Base-by-base conservation (phyloP, 2,113 vertebrate species). In the Sander vitreus region DNA sequence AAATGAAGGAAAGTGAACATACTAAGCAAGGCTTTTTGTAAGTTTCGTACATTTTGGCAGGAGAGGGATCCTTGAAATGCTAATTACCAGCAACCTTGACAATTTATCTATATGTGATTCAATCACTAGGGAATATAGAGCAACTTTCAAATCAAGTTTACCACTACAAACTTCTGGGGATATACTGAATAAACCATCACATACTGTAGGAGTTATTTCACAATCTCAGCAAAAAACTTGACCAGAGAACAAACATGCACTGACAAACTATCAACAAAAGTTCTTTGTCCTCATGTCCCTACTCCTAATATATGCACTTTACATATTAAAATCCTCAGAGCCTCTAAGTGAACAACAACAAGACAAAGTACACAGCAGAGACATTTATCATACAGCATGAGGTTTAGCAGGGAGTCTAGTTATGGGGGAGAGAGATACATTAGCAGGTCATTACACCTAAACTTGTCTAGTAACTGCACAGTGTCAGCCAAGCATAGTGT, bases 321-420 rank as follows among this genome's bases (percentile, higher is more conserved):
- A 94, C 93, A 95, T 88, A n/a, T 58, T 1, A 33, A 33, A 93
- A 91, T 88, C 90, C 90, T 92, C 92, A 92, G 91, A 92, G 91
- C 88, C 86, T 94, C 93, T 96, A 96, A 90, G 88, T 93, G 92
- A 95, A 95, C 94, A 95, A 88, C 92, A 93, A 94, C 94, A 95
- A 95, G 92, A 95, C 94, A 93, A 88, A 94, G 82, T 95, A 95
- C 93, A 95, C 93, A 93, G 92, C 92, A 95, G 93, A 95, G 93
- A 95, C 91, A 59, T 92, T 92, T 93, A 93, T 94, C 91, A 92
- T 96, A 96, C 93, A 94, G 93, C 90, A 89, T 91, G 89, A 92
- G 82, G 86, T 92, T 89, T 84, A 91, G 92, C 87, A 80, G 88
- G 93, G 87, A 65, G 86, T 91, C 87, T 93, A 94, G 91, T 93